Evolutionary conservation across 2,888 invertebrate genomes (phyloP).

Genomic region (Drosophila gaucha): DNA sequence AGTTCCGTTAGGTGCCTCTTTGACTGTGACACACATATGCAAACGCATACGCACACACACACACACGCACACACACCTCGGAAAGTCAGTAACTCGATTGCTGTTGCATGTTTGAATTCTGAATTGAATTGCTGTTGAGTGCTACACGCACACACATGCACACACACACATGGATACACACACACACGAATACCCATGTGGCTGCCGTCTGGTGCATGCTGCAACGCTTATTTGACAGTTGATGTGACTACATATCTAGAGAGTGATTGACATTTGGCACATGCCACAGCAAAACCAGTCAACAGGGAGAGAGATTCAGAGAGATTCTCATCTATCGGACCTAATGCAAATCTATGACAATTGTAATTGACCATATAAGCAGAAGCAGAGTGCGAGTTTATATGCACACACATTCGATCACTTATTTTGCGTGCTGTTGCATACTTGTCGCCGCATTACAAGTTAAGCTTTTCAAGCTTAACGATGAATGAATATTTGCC

Average conservation of each 20-base stretch:
- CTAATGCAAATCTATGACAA: slow-evolving; percentile 41
- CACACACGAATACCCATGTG: slow-evolving; percentile 9
- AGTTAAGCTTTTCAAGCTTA: slow-evolving; percentile 17
- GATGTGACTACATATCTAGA: slow-evolving; percentile 80
- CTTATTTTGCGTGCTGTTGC: slow-evolving; percentile 68
- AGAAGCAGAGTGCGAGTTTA: slow-evolving; percentile 17
- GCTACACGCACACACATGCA: slow-evolving; percentile 56
- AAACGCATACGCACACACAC: slow-evolving; percentile 53
- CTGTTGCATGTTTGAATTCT: slow-evolving; percentile 79
- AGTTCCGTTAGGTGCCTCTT: slow-evolving; percentile 50
- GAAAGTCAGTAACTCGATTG: slow-evolving; percentile 68
- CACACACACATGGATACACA: slow-evolving; percentile 5
- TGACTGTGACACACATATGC: slow-evolving; percentile 61
- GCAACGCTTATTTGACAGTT: slow-evolving; percentile 80
- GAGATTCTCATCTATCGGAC: slow-evolving; percentile 1
- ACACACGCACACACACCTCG: slow-evolving; percentile 34
- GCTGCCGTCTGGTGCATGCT: slow-evolving; percentile 32
- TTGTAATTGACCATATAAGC: slow-evolving; percentile 36
- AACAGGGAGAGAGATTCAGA: neutral
- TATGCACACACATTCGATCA: slow-evolving; percentile 31
- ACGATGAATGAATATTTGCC: slow-evolving; percentile 7
- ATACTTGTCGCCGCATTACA: slow-evolving; percentile 67
- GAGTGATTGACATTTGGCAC: slow-evolving; percentile 78
- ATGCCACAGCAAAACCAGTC: slow-evolving; percentile 41
- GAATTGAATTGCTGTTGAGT: slow-evolving; percentile 80